Percentiles rank a stretch among this genome's conserved stretches.
These are phyloP conservation scores for Platynereis dumerilii DNA, from an alignment of 2,888 invertebrate genomes.

Conservation along the genomic window DNA sequence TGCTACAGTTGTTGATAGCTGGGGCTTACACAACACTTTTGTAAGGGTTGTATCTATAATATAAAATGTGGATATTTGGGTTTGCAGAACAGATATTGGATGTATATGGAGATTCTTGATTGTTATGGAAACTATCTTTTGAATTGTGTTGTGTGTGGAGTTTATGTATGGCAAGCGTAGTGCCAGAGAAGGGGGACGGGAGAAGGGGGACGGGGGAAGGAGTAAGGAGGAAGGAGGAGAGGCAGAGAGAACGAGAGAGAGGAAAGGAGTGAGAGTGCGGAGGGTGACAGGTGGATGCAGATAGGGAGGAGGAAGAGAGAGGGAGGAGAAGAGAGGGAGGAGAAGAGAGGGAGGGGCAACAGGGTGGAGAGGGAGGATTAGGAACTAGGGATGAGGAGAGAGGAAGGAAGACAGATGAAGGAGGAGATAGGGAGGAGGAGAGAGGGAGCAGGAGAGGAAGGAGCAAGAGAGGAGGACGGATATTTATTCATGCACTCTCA, in stretches of 20 bases:
- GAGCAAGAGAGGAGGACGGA: neutral
- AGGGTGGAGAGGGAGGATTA: conserved; percentile 7
- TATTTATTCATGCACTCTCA: no score
- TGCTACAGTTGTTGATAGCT: no score
- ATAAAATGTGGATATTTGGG: no score
- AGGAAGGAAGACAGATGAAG: conserved; percentile 2
- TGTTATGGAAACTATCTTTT: no score
- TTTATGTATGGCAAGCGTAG: no score
- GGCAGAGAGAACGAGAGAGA: conserved; percentile 10
- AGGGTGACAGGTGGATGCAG: neutral
- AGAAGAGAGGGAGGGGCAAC: conserved; percentile 13
- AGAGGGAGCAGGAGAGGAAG: neutral
- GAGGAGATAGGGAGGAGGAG: conserved; percentile 3
- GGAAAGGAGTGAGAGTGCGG: neutral
- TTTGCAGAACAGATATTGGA: no score
- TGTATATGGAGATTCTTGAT: no score
- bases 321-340: conserved; percentile 10
- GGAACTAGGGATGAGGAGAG: conserved; percentile 2
- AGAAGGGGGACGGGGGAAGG: neutral
- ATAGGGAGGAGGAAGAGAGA: conserved; percentile 10
- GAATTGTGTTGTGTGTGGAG: no score
- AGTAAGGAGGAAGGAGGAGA: conserved; percentile 21
- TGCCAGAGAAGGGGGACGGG: no score
- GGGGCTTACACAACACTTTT: no score
- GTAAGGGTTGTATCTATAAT: no score